Percentiles rank a stretch among this genome's conserved stretches.
Evolutionary conservation across 1,140 invertebrate genomes (phyloP).

Genomic region (Heliconius hermathena): DNA sequence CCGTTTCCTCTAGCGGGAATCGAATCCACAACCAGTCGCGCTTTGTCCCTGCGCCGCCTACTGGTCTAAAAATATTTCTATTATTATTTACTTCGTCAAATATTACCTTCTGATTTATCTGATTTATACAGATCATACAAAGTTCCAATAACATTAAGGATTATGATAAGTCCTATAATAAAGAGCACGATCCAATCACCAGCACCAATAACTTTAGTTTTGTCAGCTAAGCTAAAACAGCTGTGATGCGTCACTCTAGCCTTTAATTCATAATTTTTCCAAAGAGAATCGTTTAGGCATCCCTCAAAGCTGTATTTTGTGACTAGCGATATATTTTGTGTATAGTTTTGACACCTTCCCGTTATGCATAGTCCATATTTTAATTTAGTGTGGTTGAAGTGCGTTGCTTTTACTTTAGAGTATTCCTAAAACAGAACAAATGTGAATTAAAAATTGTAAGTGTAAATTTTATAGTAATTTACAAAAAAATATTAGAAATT

Average conservation of each 20-base stretch:
- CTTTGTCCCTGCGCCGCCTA: no score
- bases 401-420: background rate
- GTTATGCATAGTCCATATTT: background rate
- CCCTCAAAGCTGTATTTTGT: background rate
- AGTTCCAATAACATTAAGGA: background rate
- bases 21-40: no score
- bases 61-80: background rate
- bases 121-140: background rate
- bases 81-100: no score
- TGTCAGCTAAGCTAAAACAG: background rate
- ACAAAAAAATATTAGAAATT: no score
- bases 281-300: conserved; percentile 19
- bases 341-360: background rate
- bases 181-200: background rate
- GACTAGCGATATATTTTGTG: background rate
- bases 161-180: background rate
- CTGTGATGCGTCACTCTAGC: background rate
- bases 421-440: background rate
- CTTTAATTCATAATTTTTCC: conserved; percentile 6
- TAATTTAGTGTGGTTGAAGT: background rate
- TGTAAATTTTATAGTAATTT: no score
- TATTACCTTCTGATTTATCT: background rate
- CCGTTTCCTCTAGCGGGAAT: no score
- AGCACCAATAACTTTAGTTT: background rate
- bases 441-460: no score